These are phyloP conservation scores for Melanocharis versteri DNA, from an alignment of 2,113 vertebrate species.

Conservation along the genomic window DNA sequence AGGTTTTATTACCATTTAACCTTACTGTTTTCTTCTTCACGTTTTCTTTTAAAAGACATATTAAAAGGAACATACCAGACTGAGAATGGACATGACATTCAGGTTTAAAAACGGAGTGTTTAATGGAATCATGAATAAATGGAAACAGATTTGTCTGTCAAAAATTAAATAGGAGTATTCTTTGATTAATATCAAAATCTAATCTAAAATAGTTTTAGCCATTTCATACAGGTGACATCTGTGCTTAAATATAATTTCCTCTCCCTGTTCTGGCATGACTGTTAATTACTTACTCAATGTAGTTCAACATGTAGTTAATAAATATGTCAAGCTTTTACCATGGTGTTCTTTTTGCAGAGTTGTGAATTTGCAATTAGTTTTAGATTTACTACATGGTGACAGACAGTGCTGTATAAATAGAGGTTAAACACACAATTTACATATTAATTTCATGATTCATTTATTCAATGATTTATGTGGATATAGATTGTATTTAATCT, in stretches of 20 bases:
- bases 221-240: slow-evolving; percentile 79
- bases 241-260: slow-evolving; percentile 80
- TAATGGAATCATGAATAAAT: slow-evolving; percentile 74
- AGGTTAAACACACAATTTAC: slow-evolving; percentile 94
- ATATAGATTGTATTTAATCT: slow-evolving; percentile 89
- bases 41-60: slow-evolving; percentile 19
- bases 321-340: slow-evolving; percentile 88
- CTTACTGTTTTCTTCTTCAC: neutral
- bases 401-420: slow-evolving; percentile 89
- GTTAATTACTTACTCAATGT: slow-evolving; percentile 88
- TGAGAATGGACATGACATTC: slow-evolving; percentile 35
- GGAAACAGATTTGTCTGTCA: slow-evolving; percentile 74
- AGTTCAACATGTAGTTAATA: slow-evolving; percentile 90
- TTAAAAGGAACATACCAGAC: slow-evolving; percentile 30
- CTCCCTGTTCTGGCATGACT: slow-evolving; percentile 75
- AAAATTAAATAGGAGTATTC: slow-evolving; percentile 73
- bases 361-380: slow-evolving; percentile 91
- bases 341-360: slow-evolving; percentile 80
- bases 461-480: slow-evolving; percentile 92
- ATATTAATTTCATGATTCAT: slow-evolving; percentile 97
- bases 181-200: slow-evolving; percentile 76
- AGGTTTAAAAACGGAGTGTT: slow-evolving; percentile 66
- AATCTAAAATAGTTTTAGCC: slow-evolving; percentile 74
- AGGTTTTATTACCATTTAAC: slow-evolving; percentile 4
- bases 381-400: slow-evolving; percentile 89